phyloP scores from a whole-genome alignment of 2,113 vertebrate species.

The Nothobranchius kuhntae region DNA sequence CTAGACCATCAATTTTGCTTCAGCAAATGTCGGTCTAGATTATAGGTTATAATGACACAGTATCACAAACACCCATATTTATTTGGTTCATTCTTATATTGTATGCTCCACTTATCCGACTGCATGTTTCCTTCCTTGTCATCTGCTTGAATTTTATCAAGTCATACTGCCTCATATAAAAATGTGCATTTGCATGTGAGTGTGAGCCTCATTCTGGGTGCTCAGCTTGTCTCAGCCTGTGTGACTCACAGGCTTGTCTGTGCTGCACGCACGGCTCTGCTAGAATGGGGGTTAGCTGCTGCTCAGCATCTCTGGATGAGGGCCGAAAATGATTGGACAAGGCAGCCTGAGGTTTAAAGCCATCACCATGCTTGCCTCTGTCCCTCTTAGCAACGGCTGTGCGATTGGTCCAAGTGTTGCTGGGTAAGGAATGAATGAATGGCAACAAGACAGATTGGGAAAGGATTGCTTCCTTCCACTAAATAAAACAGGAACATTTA shows the following conservation, averaged over 20 bases:
- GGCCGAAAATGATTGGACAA: slow-evolving; percentile 62
- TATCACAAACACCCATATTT: too few species aligned
- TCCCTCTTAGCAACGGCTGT: slow-evolving; percentile 61
- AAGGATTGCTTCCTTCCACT: slow-evolving; percentile 25
- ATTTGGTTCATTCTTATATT: neutral
- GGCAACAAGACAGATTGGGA: neutral
- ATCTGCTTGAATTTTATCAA: neutral
- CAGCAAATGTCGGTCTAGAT: too few species aligned
- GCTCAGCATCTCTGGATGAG: slow-evolving; percentile 61
- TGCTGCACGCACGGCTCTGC: slow-evolving; percentile 42
- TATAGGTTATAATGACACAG: too few species aligned
- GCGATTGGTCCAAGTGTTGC: slow-evolving; percentile 80
- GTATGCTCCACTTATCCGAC: neutral
- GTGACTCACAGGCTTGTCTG: slow-evolving; percentile 71
- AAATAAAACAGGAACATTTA: too few species aligned
- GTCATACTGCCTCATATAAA: slow-evolving; percentile 9
- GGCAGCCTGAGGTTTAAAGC: slow-evolving; percentile 54
- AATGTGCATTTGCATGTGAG: slow-evolving; percentile 14
- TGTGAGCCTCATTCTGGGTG: slow-evolving; percentile 42
- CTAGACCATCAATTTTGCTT: too few species aligned
- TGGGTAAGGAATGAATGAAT: slow-evolving; percentile 65
- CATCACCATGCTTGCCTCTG: slow-evolving; percentile 57
- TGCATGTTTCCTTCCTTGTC: neutral
- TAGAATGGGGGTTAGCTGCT: slow-evolving; percentile 50
- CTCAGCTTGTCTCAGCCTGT: slow-evolving; percentile 56